Evolutionary conservation across 37 sponge, comb jelly and placozoan genomes (phyloP).

Genomic region (Eunapius fragilis): DNA sequence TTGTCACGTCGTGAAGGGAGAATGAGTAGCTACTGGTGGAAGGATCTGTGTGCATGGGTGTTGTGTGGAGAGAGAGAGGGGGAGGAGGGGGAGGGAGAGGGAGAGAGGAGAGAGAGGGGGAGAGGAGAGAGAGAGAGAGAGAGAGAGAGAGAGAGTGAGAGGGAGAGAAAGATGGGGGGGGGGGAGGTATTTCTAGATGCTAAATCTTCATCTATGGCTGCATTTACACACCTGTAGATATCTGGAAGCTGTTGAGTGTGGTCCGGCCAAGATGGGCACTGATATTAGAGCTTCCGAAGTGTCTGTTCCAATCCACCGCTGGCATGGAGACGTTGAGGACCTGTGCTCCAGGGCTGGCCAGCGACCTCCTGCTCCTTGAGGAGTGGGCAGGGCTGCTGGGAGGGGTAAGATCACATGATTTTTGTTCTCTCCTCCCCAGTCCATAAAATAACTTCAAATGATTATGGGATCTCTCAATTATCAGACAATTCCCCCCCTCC

Average conservation of each 20-base stretch:
- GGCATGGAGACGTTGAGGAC: slow-evolving; percentile 64
- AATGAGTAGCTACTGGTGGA: slow-evolving; percentile 60
- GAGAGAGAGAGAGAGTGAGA: no score
- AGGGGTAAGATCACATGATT: not conserved
- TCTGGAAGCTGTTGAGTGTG: slow-evolving; percentile 38
- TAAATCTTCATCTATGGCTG: no score
- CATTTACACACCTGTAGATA: slow-evolving; percentile 55
- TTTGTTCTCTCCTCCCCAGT: not conserved
- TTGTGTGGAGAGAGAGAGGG: not conserved
- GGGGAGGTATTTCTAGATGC: no score
- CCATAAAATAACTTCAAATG: not conserved
- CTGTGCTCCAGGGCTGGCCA: not conserved
- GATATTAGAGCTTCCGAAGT: slow-evolving; percentile 74
- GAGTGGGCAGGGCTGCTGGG: slow-evolving; percentile 16
- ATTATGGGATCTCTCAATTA: no score
- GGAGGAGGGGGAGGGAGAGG: not conserved
- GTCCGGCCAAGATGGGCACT: slow-evolving; percentile 51
- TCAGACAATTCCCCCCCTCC: no score
- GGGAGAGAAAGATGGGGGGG: no score
- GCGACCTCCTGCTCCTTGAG: not conserved
- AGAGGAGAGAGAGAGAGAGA: no score
- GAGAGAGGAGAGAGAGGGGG: no score
- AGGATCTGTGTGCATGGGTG: slow-evolving; percentile 23
- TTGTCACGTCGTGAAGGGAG: slow-evolving; percentile 62
- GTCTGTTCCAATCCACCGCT: slow-evolving; percentile 56